phyloP scores from a whole-genome alignment of 2,888 invertebrate genomes.

The Exocentrus adspersus region DNA sequence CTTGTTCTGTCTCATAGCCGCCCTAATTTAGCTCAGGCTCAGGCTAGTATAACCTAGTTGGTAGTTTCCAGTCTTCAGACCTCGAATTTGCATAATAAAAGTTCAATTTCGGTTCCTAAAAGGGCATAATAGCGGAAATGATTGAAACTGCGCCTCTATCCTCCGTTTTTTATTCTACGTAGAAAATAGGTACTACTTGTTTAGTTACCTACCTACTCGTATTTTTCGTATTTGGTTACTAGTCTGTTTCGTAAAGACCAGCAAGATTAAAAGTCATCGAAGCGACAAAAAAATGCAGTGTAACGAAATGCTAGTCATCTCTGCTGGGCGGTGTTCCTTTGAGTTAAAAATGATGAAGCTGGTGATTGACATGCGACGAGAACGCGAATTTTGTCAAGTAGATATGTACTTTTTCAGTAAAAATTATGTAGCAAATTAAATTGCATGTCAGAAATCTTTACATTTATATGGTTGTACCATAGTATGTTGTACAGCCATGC shows the following conservation, averaged over 20 bases:
- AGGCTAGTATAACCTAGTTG: too few relatives aligned
- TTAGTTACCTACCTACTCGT: too few relatives aligned
- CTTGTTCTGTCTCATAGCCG: slow-evolving; percentile 35
- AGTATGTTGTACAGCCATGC: too few relatives aligned
- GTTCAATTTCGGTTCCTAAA: slow-evolving; percentile 34
- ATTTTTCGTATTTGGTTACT: too few relatives aligned
- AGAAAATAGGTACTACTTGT: too few relatives aligned
- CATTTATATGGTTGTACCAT: too few relatives aligned
- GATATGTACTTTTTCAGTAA: background rate
- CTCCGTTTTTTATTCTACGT: slow-evolving; percentile 6
- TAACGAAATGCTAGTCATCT: background rate
- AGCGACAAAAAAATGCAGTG: background rate
- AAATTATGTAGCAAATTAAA: too few relatives aligned
- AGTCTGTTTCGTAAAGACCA: background rate
- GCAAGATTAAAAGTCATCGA: slow-evolving; percentile 3
- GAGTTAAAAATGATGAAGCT: slow-evolving; percentile 1
- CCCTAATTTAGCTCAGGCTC: slow-evolving; percentile 29
- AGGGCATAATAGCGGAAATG: slow-evolving; percentile 33
- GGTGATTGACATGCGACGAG: background rate
- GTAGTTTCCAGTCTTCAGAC: slow-evolving; percentile 9
- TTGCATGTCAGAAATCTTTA: background rate
- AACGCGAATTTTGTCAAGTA: background rate
- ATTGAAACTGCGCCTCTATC: slow-evolving; percentile 22
- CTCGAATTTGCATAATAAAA: slow-evolving; percentile 35
- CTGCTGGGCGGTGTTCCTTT: background rate